Conservation (phyloP, 2,888 invertebrate species). For the Himalopsyche kuldschensis region DNA sequence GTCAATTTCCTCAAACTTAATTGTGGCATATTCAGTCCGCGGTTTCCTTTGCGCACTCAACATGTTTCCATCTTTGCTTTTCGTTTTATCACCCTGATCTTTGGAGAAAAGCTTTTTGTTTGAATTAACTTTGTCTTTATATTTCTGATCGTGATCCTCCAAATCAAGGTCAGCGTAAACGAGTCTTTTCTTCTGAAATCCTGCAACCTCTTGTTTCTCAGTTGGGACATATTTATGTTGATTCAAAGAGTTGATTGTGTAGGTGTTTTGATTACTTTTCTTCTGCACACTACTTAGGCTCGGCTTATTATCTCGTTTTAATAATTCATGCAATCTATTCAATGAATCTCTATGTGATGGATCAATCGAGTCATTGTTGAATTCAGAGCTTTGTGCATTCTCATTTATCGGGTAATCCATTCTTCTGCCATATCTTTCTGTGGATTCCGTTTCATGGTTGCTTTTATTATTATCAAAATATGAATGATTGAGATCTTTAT, state of each 20-base stretch:
- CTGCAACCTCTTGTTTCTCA: slow-evolving; percentile 39
- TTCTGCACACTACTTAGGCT: background rate
- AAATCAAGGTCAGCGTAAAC: slow-evolving; percentile 60
- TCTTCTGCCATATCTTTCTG: background rate
- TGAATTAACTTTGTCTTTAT: slow-evolving; percentile 61
- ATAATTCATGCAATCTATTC: slow-evolving; percentile 34
- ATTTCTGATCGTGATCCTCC: slow-evolving; percentile 60
- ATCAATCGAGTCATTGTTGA: slow-evolving; percentile 6
- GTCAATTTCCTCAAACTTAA: slow-evolving; percentile 66
- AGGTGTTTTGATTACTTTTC: slow-evolving; percentile 22
- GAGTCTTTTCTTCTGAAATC: slow-evolving; percentile 54
- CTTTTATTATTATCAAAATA: slow-evolving; percentile 14
- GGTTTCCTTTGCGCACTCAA: slow-evolving; percentile 43
- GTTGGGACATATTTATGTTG: slow-evolving; percentile 33
- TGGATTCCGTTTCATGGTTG: slow-evolving; percentile 11
- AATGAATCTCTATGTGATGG: slow-evolving; percentile 35
- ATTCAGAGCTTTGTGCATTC: background rate
- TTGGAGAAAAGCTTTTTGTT: slow-evolving; percentile 60
- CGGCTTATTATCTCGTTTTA: slow-evolving; percentile 23
- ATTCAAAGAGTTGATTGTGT: slow-evolving; percentile 32
- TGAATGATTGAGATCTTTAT: slow-evolving; percentile 45
- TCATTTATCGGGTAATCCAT: background rate
- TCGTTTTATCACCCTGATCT: slow-evolving; percentile 45
- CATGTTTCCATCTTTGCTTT: slow-evolving; percentile 21
- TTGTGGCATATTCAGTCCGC: slow-evolving; percentile 65